Percentiles rank a stretch among this genome's conserved stretches.
Conservation (phyloP, 2,113 vertebrate genomes). For the Hydropotes inermis region DNA sequence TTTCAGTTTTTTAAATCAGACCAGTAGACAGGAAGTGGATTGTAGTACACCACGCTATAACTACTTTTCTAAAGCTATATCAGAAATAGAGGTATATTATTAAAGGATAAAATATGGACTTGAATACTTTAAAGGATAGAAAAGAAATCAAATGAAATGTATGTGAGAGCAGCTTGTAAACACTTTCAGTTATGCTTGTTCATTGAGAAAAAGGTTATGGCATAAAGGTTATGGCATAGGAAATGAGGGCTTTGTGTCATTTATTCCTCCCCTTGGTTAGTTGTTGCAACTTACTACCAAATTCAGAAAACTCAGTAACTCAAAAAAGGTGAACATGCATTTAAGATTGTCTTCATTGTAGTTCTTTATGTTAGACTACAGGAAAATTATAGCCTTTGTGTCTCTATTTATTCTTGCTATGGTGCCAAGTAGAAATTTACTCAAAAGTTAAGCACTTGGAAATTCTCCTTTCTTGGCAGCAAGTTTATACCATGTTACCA, state of each 20-base stretch:
- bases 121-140: not conserved
- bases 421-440: slow-evolving; percentile 42
- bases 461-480: slow-evolving; percentile 33
- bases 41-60: not conserved
- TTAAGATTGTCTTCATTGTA: slow-evolving; percentile 30
- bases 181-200: slow-evolving; percentile 8
- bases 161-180: slow-evolving; percentile 24
- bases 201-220: not conserved
- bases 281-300: slow-evolving; percentile 19
- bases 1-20: slow-evolving; percentile 36
- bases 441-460: slow-evolving; percentile 30
- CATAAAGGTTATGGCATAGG: not conserved
- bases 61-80: not conserved
- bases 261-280: not conserved
- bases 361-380: not conserved
- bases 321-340: not conserved
- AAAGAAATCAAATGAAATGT: not conserved
- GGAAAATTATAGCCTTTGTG: slow-evolving; percentile 43
- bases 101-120: not conserved
- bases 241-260: slow-evolving; percentile 37
- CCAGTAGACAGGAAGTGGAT: not conserved
- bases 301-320: slow-evolving; percentile 30
- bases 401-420: slow-evolving; percentile 17
- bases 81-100: not conserved
- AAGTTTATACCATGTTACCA: not conserved